Conservation (phyloP, 2,888 invertebrate species). For the Thelaira solivaga region DNA sequence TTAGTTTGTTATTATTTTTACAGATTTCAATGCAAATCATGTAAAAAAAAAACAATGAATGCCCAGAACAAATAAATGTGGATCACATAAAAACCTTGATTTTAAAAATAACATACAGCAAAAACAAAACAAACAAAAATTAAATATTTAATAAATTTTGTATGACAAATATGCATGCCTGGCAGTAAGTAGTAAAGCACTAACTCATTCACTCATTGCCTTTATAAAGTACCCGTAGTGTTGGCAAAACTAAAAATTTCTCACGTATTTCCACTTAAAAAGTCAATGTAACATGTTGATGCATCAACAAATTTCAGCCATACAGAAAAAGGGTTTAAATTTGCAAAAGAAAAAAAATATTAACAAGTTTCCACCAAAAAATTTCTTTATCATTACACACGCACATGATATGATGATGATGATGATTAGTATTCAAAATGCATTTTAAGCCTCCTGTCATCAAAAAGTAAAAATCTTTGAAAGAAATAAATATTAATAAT, state of each 20-base stretch:
- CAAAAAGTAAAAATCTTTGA: constrained; percentile 16
- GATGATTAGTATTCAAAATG: constrained; percentile 39
- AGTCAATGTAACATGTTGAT: constrained; percentile 36
- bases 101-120: background rate
- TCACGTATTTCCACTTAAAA: constrained; percentile 35
- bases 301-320: background rate
- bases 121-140: background rate
- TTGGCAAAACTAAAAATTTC: background rate
- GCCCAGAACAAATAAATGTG: background rate
- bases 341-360: background rate
- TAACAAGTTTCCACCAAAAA: background rate
- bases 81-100: background rate
- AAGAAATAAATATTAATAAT: background rate
- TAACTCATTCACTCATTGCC: too few relatives aligned
- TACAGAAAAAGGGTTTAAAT: background rate
- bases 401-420: background rate
- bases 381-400: background rate
- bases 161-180: constrained; percentile 8
- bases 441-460: constrained; percentile 18
- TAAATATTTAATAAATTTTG: background rate
- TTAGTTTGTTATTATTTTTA: background rate
- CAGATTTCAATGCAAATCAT: background rate
- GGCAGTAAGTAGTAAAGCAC: too few relatives aligned
- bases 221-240: background rate
- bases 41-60: background rate